phyloP scores from a whole-genome alignment of 2,888 invertebrate species.

The Dilophus febrilis region DNA sequence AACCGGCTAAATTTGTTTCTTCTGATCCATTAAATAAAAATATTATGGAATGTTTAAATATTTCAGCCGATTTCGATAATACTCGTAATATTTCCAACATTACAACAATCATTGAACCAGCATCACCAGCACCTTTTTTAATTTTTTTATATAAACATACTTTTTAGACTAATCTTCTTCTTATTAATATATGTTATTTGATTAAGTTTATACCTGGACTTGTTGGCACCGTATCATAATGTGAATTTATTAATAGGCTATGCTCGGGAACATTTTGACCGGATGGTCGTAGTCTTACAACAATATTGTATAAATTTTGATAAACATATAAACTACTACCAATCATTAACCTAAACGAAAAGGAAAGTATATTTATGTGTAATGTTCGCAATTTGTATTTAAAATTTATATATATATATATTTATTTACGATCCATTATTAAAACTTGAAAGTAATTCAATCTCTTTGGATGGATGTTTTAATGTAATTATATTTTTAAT shows the following conservation, averaged over 20 bases:
- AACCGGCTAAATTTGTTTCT: conserved; percentile 47
- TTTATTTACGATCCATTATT: background rate
- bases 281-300: conserved; percentile 24
- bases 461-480: background rate
- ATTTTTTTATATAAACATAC: too few relatives aligned
- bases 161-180: too few relatives aligned
- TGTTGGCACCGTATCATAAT: conserved; percentile 78
- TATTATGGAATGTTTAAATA: conserved; percentile 37
- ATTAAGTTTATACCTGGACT: conserved; percentile 53
- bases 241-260: conserved; percentile 62
- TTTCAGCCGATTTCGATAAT: conserved; percentile 23
- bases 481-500: background rate
- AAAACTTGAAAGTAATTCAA: background rate
- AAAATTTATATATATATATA: background rate
- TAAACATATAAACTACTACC: conserved; percentile 12
- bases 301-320: conserved; percentile 25
- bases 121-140: conserved; percentile 37
- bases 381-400: too few relatives aligned
- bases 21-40: conserved; percentile 54
- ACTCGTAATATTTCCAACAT: conserved; percentile 44
- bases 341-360: too few relatives aligned
- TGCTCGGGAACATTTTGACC: conserved; percentile 18
- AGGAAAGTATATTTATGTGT: too few relatives aligned
- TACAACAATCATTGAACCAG: conserved; percentile 42
- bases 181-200: too few relatives aligned